Conservation (phyloP, 2,888 invertebrate genomes). For the Xylophagus ater region DNA sequence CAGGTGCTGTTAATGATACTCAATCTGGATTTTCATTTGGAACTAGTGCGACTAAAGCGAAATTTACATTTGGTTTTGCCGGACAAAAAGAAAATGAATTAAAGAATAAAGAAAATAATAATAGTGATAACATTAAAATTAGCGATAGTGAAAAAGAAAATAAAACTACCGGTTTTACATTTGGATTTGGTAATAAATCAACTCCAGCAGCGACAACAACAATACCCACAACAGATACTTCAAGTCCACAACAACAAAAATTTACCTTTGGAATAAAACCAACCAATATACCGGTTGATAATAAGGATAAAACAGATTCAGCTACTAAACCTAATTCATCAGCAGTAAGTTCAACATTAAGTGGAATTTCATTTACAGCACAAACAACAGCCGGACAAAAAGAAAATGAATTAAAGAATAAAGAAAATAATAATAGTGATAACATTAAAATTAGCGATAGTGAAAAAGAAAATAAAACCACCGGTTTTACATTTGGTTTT, state of each 20-base stretch:
- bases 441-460: too few species aligned
- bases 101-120: conserved; percentile 3
- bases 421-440: too few species aligned
- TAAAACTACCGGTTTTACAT: too few species aligned
- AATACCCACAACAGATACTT: background rate
- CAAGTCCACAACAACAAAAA: conserved; percentile 8
- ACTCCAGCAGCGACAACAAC: background rate
- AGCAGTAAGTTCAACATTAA: conserved; percentile 2
- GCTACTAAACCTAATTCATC: background rate
- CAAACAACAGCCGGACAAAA: conserved; percentile 7
- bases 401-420: too few species aligned
- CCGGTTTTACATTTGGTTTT: background rate
- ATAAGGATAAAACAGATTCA: background rate
- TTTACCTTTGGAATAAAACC: conserved; percentile 11
- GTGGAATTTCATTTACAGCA: conserved; percentile 10
- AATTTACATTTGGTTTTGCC: conserved; percentile 34
- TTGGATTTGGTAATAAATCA: background rate
- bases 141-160: conserved; percentile 17
- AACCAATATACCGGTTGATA: background rate
- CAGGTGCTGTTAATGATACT: conserved; percentile 28
- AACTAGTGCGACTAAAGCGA: conserved; percentile 21
- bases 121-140: too few species aligned
- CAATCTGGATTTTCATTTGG: conserved; percentile 30
- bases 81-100: conserved; percentile 23
- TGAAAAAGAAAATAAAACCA: too few species aligned